Percentiles rank a stretch among this genome's conserved stretches.
These are phyloP conservation scores for Saturnia pavonia DNA, from an alignment of 2,888 invertebrate genomes.

Conservation along the genomic window DNA sequence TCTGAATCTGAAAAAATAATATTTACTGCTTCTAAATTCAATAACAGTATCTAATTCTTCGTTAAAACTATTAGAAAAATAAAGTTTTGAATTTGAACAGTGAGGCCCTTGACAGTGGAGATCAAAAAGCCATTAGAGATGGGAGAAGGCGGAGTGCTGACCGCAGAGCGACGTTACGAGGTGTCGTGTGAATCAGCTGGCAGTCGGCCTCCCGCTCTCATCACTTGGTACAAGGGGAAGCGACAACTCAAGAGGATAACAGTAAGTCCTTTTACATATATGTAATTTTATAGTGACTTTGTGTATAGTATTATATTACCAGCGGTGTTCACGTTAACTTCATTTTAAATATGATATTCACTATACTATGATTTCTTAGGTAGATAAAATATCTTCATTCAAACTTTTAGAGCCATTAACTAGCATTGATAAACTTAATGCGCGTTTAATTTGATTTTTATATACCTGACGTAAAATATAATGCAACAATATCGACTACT, in stretches of 20 bases:
- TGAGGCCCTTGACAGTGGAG: slow-evolving; percentile 90
- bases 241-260: slow-evolving; percentile 90
- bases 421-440: background rate
- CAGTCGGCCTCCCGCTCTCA: slow-evolving; percentile 91
- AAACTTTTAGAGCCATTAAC: no score
- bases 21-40: no score
- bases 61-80: background rate
- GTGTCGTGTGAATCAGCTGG: slow-evolving; percentile 92
- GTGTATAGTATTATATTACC: background rate
- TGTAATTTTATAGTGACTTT: background rate
- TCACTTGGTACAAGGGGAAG: slow-evolving; percentile 95
- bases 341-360: no score
- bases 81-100: slow-evolving; percentile 65
- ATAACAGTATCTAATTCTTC: background rate
- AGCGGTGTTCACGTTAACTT: background rate
- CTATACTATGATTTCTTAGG: no score
- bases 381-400: no score
- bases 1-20: no score
- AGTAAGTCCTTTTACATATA: slow-evolving; percentile 71
- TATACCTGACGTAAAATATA: background rate
- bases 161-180: slow-evolving; percentile 92
- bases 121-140: slow-evolving; percentile 83
- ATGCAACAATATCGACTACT: background rate
- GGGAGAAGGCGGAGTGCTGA: slow-evolving; percentile 84
- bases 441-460: background rate